Evolutionary conservation across 2,888 invertebrate species (phyloP).

Genomic region (Spialia ferax): DNA sequence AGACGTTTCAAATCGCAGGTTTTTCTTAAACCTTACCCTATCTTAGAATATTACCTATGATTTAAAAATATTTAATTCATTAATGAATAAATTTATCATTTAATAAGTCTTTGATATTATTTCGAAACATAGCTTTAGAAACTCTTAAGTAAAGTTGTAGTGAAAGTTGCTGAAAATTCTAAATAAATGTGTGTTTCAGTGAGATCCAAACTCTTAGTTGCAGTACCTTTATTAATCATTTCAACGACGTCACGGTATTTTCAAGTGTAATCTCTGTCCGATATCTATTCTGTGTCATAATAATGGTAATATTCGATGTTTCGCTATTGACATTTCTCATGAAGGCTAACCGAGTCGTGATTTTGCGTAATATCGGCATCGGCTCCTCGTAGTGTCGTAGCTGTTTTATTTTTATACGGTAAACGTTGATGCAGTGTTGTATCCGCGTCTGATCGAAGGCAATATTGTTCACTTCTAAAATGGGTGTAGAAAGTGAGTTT

Average conservation of each 20-base stretch:
- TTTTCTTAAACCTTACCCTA: no score
- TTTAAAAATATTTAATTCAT: no score
- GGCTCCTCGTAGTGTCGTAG: slow-evolving; percentile 65
- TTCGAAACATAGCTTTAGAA: no score
- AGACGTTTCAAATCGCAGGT: neutral
- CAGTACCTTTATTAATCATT: no score
- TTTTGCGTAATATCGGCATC: slow-evolving; percentile 79
- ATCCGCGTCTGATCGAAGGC: slow-evolving; percentile 42
- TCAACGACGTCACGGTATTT: neutral
- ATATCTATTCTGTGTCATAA: slow-evolving; percentile 52
- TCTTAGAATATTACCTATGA: no score
- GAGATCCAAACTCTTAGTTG: no score
- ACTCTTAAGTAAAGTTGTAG: no score
- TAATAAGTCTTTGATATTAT: no score
- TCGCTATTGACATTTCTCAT: slow-evolving; percentile 82
- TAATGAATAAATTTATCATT: no score
- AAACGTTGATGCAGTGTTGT: slow-evolving; percentile 63
- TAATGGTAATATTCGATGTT: slow-evolving; percentile 59
- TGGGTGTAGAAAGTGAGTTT: slow-evolving; percentile 61
- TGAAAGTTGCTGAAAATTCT: no score
- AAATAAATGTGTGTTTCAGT: neutral
- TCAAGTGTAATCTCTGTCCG: slow-evolving; percentile 41
- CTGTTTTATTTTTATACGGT: slow-evolving; percentile 67
- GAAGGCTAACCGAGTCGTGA: slow-evolving; percentile 81
- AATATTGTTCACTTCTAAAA: slow-evolving; percentile 43